Conservation (phyloP, 2,888 invertebrate species). For the Pachliopta kotzebuea region DNA sequence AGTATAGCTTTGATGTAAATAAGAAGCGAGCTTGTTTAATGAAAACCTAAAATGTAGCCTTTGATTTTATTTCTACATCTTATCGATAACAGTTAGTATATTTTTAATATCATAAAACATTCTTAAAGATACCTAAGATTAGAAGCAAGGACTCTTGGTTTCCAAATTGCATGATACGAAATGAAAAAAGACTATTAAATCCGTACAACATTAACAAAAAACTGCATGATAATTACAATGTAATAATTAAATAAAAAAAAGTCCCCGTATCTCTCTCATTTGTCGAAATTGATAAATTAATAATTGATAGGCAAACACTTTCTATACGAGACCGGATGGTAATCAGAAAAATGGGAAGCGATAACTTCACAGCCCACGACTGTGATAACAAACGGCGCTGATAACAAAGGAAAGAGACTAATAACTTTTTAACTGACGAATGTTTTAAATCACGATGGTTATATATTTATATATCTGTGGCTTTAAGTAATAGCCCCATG, state of each 20-base stretch:
- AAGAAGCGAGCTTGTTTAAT: neutral
- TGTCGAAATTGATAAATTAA: conserved; percentile 6
- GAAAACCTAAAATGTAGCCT: neutral
- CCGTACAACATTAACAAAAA: no score
- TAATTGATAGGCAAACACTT: conserved; percentile 5
- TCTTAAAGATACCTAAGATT: neutral
- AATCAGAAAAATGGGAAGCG: conserved; percentile 1
- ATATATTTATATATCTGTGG: no score
- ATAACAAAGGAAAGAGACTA: neutral
- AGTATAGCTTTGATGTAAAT: neutral
- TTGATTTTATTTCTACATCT: neutral
- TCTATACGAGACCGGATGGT: conserved; percentile 9
- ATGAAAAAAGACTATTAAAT: no score
- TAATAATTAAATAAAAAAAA: conserved; percentile 1
- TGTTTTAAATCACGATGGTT: neutral
- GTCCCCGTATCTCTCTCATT: neutral
- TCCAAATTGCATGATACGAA: no score
- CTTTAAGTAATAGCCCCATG: no score
- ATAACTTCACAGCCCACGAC: neutral
- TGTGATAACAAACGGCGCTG: neutral
- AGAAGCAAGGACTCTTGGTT: neutral
- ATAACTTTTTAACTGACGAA: neutral
- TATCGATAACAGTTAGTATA: neutral
- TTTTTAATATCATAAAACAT: neutral
- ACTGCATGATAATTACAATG: neutral